Evolutionary conservation across 2,888 invertebrate species (phyloP), one percentile per base, ranked within the genome.

Genomic region (Hydriomena furcata): DNA sequence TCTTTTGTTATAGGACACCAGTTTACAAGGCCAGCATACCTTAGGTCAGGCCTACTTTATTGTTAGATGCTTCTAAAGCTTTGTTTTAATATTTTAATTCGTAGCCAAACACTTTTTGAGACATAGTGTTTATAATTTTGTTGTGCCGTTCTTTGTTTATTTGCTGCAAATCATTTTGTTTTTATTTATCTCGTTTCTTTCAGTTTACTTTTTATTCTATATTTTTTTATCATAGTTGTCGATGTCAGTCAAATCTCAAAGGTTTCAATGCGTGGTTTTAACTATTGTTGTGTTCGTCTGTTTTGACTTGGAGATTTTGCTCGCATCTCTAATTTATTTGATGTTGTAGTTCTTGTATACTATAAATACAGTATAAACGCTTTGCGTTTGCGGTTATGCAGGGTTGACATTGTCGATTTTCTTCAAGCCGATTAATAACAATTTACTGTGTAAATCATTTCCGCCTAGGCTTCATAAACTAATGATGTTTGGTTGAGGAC

Each of bases 1-100:
- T 83, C 75, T 76, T 88, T 88, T 89, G 89, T 90, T 90, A 84
- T 90, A 90, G 90, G 89, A 79, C 73, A 81, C 87, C 87, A 79
- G 89, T 87, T 78, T 79, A 79, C 88, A 83, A 86, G 88, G 82
- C 84, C 89, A 65, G 84, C 88, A 71, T 88, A 82, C 68, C 81
- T 88, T 89, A 89, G 89, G 89, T 89, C 84, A 88, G 88, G 82
- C 83, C 79, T 70, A 61, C 63, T 71, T 76, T 67, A 66, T 66
- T 73, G 75, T 73, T 79, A 80, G 79, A 72, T 58, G 86, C 85
- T 85, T 85, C 49, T 61, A 52, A n/a, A 35, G 79, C 82, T 82
- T 75, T 66, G 58, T 71, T 67, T 71, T 61, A n/a, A n/a, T n/a
- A 61, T 60, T 66, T 62, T 52, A 62, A 60, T 52, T 61, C 56